A percentile compares a stretch with the other conserved stretches of the same genome.
Conservation (phyloP, 2,113 vertebrate genomes). For the Anser cygnoides region DNA sequence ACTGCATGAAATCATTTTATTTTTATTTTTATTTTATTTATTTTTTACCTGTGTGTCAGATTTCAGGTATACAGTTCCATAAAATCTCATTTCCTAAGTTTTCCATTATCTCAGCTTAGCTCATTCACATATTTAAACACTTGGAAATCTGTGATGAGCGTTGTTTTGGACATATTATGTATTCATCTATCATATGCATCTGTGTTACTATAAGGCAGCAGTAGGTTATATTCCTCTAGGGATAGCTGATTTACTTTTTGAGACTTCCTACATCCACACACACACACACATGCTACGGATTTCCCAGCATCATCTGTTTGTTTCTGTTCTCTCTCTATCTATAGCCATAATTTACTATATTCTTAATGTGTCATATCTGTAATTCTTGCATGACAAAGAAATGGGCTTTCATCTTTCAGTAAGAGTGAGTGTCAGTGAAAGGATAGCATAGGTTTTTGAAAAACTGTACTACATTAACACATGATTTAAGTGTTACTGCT, state of each 20-base stretch:
- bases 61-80: not conserved
- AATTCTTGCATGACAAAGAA: not conserved
- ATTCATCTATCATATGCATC: not conserved
- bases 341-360: not conserved
- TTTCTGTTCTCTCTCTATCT: not conserved
- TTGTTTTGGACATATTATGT: not conserved
- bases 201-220: not conserved
- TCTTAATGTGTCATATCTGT: not conserved
- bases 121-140: not conserved
- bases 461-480: not conserved
- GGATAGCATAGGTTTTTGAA: not conserved
- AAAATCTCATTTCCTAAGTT: not conserved
- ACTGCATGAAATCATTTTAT: not conserved
- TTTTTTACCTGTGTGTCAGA: not conserved
- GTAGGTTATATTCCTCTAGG: not conserved
- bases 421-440: not conserved
- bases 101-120: not conserved
- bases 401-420: not conserved
- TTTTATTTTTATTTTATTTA: not conserved
- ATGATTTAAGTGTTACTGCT: not conserved
- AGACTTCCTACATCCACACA: not conserved
- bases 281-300: accelerated
- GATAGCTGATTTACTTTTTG: not conserved
- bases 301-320: not conserved
- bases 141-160: not conserved